Evolutionary conservation across 2,113 vertebrate species (phyloP), one percentile per base, ranked within the genome.

Genomic region (Tretioscincus oriximinensis): DNA sequence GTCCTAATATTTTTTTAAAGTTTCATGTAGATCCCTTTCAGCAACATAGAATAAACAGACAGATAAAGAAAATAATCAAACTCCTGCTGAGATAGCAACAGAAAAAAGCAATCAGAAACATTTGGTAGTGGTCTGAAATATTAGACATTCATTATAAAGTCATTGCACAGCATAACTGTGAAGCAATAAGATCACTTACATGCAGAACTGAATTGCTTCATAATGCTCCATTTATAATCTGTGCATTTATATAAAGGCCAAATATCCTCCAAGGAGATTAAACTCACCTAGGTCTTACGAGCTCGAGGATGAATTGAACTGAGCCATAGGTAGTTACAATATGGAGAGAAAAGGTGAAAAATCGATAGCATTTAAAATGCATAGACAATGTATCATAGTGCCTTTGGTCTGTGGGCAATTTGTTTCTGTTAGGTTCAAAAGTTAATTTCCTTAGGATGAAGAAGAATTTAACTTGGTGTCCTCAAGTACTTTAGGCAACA

Each of bases 51-150:
- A 68, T 79, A 91, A 90, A 83, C 82, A 84, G 26, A 85, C 0
- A 87, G 80, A 90, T 88, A 90, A 88, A 90, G 71, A 77, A 91
- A 94, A 85, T 58, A 74, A 88, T 86, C 72, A 87, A 84, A 87
- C 3, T 22, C 4, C 22, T 77, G 29, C 1, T 63, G 45, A 91
- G 83, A 83, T 74, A 84, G 49, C 66, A 88, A 74, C 21, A 78
- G 65, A 71, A 89, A 41, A 84, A 87, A 84, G n/a, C 35, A 89
- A 87, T 77, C 16, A 85, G 84, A 90, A 66, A 41, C 5, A 73
- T 86, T 91, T 84, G 1, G n/a, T 5, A 75, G 7, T 54, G 31
- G 63, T 84, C 61, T 84, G 20, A 88, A 88, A 91, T 88, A 89
- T 85, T 86, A 87, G 77, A 66, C 81, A 81, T 88, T 90, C 29